Percentiles rank a stretch among this genome's conserved stretches.
Evolutionary conservation across 2,888 invertebrate species (phyloP).

Genomic region (Heliconius ismenius): DNA sequence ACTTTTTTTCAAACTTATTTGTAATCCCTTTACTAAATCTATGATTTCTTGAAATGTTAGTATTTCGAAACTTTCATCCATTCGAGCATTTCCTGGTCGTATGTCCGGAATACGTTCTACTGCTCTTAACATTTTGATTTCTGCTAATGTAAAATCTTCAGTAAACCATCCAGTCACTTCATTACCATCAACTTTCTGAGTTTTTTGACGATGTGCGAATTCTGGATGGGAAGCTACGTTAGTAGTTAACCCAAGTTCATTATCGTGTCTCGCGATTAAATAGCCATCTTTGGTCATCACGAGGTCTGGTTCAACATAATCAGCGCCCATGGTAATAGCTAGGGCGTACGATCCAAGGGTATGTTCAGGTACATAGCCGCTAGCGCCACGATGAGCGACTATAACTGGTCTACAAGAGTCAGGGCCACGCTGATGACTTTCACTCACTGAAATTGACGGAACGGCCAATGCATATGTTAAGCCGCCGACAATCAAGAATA

Average conservation of each 20-base stretch:
- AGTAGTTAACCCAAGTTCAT: slow-evolving; percentile 67
- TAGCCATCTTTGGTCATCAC: slow-evolving; percentile 72
- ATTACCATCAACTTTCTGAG: slow-evolving; percentile 62
- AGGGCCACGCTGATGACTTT: slow-evolving; percentile 46
- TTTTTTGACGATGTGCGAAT: slow-evolving; percentile 64
- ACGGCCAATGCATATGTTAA: slow-evolving; percentile 36
- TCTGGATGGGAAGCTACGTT: slow-evolving; percentile 63
- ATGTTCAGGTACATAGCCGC: slow-evolving; percentile 74
- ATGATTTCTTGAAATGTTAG: slow-evolving; percentile 75
- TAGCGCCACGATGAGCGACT: slow-evolving; percentile 73
- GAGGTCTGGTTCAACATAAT: slow-evolving; percentile 73
- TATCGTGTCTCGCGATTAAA: slow-evolving; percentile 72
- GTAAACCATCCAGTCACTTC: slow-evolving; percentile 68
- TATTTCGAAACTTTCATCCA: slow-evolving; percentile 63
- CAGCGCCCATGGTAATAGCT: slow-evolving; percentile 72
- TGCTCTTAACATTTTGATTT: slow-evolving; percentile 68
- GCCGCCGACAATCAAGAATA: slow-evolving; percentile 36
- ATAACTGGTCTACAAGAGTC: slow-evolving; percentile 64
- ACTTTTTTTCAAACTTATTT: slow-evolving; percentile 58
- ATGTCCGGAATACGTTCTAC: slow-evolving; percentile 67
- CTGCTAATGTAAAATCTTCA: slow-evolving; percentile 73
- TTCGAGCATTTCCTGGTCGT: slow-evolving; percentile 69
- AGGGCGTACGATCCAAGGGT: slow-evolving; percentile 73
- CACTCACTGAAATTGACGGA: slow-evolving; percentile 40
- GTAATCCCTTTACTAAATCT: slow-evolving; percentile 66